A percentile compares a stretch with the other conserved stretches of the same genome.
phyloP scores from a whole-genome alignment of 2,888 invertebrate species.

The Drosophila fungiperda region DNA sequence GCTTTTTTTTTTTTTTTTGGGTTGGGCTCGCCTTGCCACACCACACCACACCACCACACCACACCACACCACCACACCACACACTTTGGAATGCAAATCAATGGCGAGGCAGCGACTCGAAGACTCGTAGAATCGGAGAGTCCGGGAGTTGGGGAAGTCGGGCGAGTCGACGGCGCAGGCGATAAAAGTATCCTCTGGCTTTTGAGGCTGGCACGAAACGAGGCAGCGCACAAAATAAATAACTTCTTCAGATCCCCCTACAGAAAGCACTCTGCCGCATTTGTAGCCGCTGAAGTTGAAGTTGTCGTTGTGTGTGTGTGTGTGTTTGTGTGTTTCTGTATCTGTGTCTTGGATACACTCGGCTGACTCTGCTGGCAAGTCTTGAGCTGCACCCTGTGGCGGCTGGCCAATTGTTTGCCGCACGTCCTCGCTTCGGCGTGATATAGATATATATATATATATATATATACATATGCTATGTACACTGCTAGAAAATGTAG shows the following conservation, averaged over 20 bases:
- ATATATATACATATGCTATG: background rate
- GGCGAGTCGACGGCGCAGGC: constrained; percentile 45
- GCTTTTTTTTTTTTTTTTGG: constrained; percentile 32
- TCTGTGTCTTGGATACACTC: constrained; percentile 69
- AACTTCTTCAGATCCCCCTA: constrained; percentile 69
- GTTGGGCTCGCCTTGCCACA: constrained; percentile 52
- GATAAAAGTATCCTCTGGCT: constrained; percentile 77
- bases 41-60: constrained; percentile 35
- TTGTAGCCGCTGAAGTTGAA: constrained; percentile 7
- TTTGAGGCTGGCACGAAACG: constrained; percentile 51
- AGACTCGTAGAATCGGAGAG: background rate
- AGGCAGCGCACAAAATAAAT: constrained; percentile 67
- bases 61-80: background rate
- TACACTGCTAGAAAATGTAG: background rate
- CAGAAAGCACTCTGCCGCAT: constrained; percentile 11
- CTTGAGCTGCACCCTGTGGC: constrained; percentile 75
- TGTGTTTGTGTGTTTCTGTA: constrained; percentile 11
- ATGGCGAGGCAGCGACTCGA: constrained; percentile 27
- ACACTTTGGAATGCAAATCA: constrained; percentile 83
- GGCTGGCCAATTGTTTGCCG: constrained; percentile 71
- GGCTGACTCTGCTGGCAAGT: constrained; percentile 43
- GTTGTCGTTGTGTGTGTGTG: constrained; percentile 11
- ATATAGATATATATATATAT: background rate
- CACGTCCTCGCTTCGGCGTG: constrained; percentile 73
- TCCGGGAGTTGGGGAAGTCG: background rate